Evolutionary conservation across 2,888 invertebrate species (phyloP).

Genomic region (Ectemnius continuus): DNA sequence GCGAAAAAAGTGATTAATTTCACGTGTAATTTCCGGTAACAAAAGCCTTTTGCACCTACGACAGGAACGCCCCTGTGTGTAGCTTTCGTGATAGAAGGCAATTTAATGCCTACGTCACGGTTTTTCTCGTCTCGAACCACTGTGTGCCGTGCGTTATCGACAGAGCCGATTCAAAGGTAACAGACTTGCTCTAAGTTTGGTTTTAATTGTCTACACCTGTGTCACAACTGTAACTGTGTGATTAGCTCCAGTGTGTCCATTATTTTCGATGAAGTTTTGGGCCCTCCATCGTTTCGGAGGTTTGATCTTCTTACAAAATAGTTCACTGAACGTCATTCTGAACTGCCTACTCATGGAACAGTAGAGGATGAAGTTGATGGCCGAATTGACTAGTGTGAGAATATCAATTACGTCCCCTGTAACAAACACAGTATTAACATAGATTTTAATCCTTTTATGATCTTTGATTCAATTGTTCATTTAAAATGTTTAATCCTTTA

Average conservation of each 20-base stretch:
- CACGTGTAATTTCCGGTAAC: no score
- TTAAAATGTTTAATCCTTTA: not conserved
- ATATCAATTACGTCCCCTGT: conserved; percentile 90
- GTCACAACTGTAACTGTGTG: conserved; percentile 76
- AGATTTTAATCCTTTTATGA: not conserved
- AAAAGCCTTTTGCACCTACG: no score
- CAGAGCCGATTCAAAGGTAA: no score
- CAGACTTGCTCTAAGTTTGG: conserved; percentile 34
- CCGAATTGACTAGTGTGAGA: conserved; percentile 92
- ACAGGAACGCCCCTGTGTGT: no score
- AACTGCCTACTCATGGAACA: conserved; percentile 97
- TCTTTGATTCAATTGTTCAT: not conserved
- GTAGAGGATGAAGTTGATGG: conserved; percentile 95
- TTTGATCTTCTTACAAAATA: conserved; percentile 80
- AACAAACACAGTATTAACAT: conserved; percentile 22
- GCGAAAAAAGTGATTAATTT: no score
- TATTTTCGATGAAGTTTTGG: conserved; percentile 69
- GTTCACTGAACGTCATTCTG: conserved; percentile 86
- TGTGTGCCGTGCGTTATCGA: no score
- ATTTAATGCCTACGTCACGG: no score
- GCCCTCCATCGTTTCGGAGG: conserved; percentile 62
- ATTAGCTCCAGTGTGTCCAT: conserved; percentile 71
- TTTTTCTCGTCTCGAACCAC: no score
- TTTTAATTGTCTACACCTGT: conserved; percentile 66
- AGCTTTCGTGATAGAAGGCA: no score